Base-by-base conservation (phyloP, 2,888 invertebrate genomes). In the Agrotis exclamationis region DNA sequence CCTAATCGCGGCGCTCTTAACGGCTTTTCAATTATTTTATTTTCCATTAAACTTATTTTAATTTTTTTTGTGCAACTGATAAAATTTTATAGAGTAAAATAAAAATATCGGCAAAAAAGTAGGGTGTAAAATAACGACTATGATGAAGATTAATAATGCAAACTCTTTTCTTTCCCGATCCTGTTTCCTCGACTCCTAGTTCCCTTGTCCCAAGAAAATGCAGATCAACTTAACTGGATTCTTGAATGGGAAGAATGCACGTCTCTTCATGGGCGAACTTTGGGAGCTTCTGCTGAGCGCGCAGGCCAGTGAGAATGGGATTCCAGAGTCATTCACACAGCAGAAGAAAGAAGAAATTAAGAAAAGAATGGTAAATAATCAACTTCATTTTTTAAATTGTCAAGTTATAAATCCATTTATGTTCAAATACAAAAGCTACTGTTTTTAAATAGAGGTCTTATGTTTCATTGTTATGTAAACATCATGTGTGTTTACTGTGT, bases 181-280 rank as follows among this genome's bases (percentile, higher is more conserved):
- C 91, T 86, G 86, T 89, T 85, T 89, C 92, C 91, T 81, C 92
- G 91, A 89, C 92, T 96, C 97, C 92, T 96, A 99, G 98, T 98
- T 97, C 96, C 99, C 99, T 66, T 99, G 99, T 96, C 99, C 99
- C 62, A 98, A 99, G 95, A 99, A 99, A 96, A 99, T 99, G 98
- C 99, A 99, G 97, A 99, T 99, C 91, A 99, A 99, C 96, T 97
- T 99, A 94, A 99, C 99, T 58, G 99, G 99, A 59, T 99, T 99
- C 95, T 96, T 99, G 78, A 99, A 99, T 92, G 99, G 99, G 16
- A 99, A 99, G 94, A 99, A 99, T 95, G 99, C 99, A 22, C 97
- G 99, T 53, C 98, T 98, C 86, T 99, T 99, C 94, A 99, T 99
- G 98, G 98, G 98, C 5, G 99, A 99, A 93, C 96, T 99, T 66